Percentiles rank a stretch among this genome's conserved stretches.
Conservation (phyloP, 2,113 vertebrate genomes). For the Pterocles burchelli region DNA sequence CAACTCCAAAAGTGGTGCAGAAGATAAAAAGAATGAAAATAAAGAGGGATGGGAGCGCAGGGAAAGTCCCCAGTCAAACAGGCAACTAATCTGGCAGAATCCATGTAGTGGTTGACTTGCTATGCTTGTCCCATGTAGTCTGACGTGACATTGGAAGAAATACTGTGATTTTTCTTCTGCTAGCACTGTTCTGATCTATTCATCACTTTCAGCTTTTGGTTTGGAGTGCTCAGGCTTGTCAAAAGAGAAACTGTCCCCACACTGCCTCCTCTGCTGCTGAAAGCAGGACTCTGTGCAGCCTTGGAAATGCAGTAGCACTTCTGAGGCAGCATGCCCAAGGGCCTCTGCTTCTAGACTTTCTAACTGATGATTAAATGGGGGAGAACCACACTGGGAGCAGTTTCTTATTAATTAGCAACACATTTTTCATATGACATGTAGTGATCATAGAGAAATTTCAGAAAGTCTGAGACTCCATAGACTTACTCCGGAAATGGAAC, state of each 20-base stretch:
- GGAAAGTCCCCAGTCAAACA: background rate
- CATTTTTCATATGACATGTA: background rate
- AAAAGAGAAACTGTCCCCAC: background rate
- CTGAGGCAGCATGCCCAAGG: background rate
- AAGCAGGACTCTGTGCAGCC: background rate
- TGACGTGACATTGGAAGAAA: background rate
- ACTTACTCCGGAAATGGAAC: background rate
- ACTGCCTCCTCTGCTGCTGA: accelerated
- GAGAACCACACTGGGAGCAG: background rate
- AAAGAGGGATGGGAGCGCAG: background rate
- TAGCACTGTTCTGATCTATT: background rate
- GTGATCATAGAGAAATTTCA: background rate
- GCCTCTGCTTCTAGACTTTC: background rate
- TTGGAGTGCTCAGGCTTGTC: background rate
- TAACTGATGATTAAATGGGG: background rate
- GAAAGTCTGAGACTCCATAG: background rate
- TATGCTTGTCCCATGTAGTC: background rate
- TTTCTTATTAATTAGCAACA: background rate
- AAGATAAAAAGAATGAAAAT: background rate
- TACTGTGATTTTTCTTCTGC: background rate
- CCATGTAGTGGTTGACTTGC: background rate
- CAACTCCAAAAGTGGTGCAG: background rate
- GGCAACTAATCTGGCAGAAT: background rate
- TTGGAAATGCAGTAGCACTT: background rate
- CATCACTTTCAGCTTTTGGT: background rate